Conservation (phyloP, 2,113 vertebrate genomes). For the Myotis yumanensis region DNA sequence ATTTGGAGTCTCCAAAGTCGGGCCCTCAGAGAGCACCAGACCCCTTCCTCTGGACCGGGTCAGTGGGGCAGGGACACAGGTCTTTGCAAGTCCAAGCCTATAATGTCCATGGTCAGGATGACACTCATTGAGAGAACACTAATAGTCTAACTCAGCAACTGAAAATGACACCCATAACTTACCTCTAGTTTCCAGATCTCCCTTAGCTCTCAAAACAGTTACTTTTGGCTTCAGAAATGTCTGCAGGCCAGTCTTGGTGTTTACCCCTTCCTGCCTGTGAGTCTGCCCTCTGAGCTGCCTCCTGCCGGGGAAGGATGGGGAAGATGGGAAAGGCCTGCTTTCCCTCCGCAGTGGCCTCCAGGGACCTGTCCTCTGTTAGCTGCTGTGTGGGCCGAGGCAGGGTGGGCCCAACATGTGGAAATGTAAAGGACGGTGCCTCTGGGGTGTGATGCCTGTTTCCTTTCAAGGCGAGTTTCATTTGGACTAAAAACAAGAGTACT, state of each 20-base stretch:
- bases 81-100: not conserved
- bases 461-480: not conserved
- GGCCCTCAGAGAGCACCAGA: not conserved
- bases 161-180: constrained; percentile 36
- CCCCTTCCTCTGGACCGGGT: not conserved
- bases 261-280: not conserved
- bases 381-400: not conserved
- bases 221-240: not conserved
- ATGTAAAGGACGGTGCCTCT: not conserved
- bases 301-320: accelerated
- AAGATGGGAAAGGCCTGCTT: not conserved
- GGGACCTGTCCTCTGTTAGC: not conserved
- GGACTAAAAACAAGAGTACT: not conserved
- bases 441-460: accelerated
- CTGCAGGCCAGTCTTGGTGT: not conserved
- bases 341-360: not conserved
- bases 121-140: not conserved
- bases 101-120: not conserved
- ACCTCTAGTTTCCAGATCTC: not conserved
- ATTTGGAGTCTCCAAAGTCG: not conserved
- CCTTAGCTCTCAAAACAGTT: not conserved
- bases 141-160: not conserved
- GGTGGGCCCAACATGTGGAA: no score
- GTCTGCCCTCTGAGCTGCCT: not conserved
- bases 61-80: not conserved